Evolutionary conservation across 92 coral and sea anemone species (phyloP).

Genomic region (Hydrozoanthus gracilis): DNA sequence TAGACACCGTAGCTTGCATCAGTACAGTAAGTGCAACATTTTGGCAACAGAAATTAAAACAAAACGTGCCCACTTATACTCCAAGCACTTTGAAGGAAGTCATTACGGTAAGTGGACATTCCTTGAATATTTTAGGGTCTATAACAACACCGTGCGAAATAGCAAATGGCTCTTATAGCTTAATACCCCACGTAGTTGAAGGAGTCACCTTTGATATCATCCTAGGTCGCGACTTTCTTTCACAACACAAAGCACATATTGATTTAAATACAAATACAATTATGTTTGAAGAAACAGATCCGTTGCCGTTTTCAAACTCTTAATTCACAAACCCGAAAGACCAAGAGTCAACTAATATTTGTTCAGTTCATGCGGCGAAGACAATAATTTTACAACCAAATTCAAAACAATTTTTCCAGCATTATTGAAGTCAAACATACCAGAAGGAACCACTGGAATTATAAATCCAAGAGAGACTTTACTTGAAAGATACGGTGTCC

Average conservation of each 20-base stretch:
- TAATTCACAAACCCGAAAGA: background rate
- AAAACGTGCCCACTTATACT: background rate
- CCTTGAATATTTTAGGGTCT: constrained; percentile 7
- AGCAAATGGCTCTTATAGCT: background rate
- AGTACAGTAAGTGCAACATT: background rate
- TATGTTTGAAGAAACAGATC: background rate
- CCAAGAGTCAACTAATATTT: background rate
- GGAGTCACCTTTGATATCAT: background rate
- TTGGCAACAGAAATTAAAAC: background rate
- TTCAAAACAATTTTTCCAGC: constrained; percentile 16
- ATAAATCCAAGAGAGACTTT: background rate
- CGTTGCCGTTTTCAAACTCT: background rate
- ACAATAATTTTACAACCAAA: constrained; percentile 16
- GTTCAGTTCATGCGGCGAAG: background rate
- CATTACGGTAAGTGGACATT: constrained; percentile 9
- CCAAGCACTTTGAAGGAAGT: background rate
- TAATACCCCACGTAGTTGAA: background rate
- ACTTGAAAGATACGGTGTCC: background rate
- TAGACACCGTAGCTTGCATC: constrained; percentile 17
- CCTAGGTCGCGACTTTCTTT: constrained; percentile 13
- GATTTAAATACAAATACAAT: background rate
- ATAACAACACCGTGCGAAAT: background rate
- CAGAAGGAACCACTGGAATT: background rate
- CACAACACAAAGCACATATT: background rate
- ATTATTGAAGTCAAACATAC: background rate